Evolutionary conservation across 2,797 vertebrate genomes (phyloP).

Genomic region (Vespertilio murinus): DNA sequence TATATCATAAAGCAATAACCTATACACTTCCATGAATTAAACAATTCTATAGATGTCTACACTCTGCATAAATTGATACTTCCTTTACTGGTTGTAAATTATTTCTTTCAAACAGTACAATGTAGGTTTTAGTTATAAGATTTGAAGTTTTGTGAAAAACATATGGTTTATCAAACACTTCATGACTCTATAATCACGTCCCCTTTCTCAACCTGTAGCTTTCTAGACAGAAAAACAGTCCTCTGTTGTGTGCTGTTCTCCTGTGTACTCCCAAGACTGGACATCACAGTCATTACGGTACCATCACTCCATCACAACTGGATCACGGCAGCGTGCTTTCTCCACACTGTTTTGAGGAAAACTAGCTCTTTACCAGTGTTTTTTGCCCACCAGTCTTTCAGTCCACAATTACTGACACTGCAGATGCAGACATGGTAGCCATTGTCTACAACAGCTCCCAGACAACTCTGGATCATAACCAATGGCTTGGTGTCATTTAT

Average conservation of each 20-base stretch:
- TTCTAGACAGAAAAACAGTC: neutral
- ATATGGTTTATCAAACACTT: neutral
- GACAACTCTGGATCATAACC: neutral
- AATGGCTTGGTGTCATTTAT: neutral
- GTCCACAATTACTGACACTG: neutral
- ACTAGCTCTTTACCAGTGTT: neutral
- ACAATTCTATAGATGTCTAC: neutral
- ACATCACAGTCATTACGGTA: neutral
- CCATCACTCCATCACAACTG: neutral
- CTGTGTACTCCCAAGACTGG: neutral
- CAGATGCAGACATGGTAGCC: neutral
- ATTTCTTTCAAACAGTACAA: constrained; percentile 17
- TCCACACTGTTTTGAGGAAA: neutral
- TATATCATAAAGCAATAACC: neutral
- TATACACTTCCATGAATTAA: neutral
- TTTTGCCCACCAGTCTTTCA: neutral
- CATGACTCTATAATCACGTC: neutral
- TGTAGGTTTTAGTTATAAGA: neutral
- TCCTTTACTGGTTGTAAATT: neutral
- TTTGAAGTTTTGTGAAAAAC: neutral
- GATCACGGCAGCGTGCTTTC: neutral
- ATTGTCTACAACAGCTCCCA: neutral
- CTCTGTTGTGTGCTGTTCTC: neutral
- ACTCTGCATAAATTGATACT: neutral
- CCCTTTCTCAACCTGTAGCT: neutral